Evolutionary conservation across 2,888 invertebrate species (phyloP), one percentile per base, ranked within the genome.

Genomic region (Argyresthia goedartella): DNA sequence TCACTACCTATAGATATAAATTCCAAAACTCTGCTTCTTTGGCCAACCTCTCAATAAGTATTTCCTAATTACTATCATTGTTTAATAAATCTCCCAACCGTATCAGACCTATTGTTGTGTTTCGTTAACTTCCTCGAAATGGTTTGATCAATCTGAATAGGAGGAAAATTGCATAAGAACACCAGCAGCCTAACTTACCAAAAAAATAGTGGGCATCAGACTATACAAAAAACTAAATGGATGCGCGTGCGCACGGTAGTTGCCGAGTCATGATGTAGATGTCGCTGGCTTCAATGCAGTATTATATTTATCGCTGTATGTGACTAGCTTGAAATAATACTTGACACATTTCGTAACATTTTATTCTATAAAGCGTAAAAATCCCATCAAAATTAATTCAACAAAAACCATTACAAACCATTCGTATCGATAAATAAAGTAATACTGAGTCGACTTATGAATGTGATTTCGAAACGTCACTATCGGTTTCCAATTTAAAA

Each of bases 401-500:
- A 85, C 79, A 79, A 76, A 80, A 82, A 78, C 82, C 79, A 82
- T 85, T 85, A 81, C 81, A 73, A 70, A 65, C 74, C 73, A 36
- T 76, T 80, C 76, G 76, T 84, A 84, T 82, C 85, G 85, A 82
- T 85, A 48, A 44, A 44, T 25, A 25, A 47, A 81, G 80, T 81
- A 81, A 81, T 81, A 79, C 80, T 68, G 73, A 79, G 71, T 76
- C 65, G 72, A 81, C 85, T 85, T 84, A 85, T 85, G 85, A 85
- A 85, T 85, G 82, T 84, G 79, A 80, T 84, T 84, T 85, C 84
- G 80, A 81, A 86, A 84, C 81, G 76, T 81, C 84, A 84, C 84
- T 84, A 85, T 85, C 85, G 84, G 73, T 82, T 85, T 86, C 80
- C 85, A 86, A 87, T 86, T 85, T 85, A 84, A 81, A 78, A 73